These are phyloP conservation scores for Alligator sinensis DNA, from an alignment of 2,113 vertebrate genomes.

Conservation along the genomic window DNA sequence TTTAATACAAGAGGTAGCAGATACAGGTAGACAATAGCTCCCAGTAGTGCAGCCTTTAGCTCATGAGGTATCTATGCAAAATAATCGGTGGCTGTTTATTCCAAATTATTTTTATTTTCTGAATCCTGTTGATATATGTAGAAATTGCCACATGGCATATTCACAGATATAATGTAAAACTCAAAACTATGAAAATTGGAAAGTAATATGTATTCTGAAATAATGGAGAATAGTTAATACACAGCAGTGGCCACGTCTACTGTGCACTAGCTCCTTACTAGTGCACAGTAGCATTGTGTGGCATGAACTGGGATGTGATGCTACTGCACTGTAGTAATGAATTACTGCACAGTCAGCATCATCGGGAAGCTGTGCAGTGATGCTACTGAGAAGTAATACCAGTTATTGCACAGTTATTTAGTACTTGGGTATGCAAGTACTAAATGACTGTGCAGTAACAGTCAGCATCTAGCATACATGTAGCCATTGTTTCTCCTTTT, in stretches of 20 bases:
- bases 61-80: background rate
- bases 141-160: background rate
- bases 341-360: too few relatives aligned
- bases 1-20: fast-evolving
- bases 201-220: background rate
- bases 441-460: background rate
- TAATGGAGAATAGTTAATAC: background rate
- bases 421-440: too few relatives aligned
- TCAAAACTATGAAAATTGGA: background rate
- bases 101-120: background rate
- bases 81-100: background rate
- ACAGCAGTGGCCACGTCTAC: too few relatives aligned
- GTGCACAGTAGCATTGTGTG: too few relatives aligned
- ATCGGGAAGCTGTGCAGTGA: too few relatives aligned
- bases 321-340: too few relatives aligned
- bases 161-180: background rate
- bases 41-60: background rate
- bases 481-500: background rate
- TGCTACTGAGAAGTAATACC: too few relatives aligned
- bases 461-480: too few relatives aligned
- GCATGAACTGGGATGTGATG: too few relatives aligned
- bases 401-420: too few relatives aligned
- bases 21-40: background rate
- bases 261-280: too few relatives aligned
- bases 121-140: background rate